Base-by-base conservation (phyloP, 1,140 invertebrate genomes). In the Condylostylus longicornis region DNA sequence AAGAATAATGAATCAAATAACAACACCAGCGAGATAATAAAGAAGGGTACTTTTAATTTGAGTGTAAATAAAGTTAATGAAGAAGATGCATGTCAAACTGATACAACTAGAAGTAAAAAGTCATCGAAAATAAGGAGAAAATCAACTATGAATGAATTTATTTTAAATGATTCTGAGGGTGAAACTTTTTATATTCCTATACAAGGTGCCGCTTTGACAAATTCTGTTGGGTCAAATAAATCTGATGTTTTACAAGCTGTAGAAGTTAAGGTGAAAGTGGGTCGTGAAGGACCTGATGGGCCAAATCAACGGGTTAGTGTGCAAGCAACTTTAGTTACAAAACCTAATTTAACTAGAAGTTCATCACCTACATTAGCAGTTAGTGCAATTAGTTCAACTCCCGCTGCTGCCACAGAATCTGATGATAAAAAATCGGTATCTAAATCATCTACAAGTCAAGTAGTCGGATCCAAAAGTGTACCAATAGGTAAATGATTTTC, bases 101-200 rank as follows among this genome's bases (percentile, higher is more conserved):
- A n/a, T n/a, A n/a, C n/a, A n/a, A n/a, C n/a, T n/a, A n/a, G n/a
- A n/a, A n/a, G n/a, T n/a, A n/a, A n/a, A n/a, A n/a, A n/a, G n/a
- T n/a, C n/a, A n/a, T n/a, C n/a, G n/a, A n/a, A n/a, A n/a, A n/a
- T n/a, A n/a, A n/a, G n/a, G n/a, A n/a, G n/a, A n/a, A n/a, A n/a
- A n/a, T n/a, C n/a, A n/a, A n/a, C n/a, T n/a, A n/a, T n/a, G 13
- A 13, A n/a, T n/a, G n/a, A n/a, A n/a, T n/a, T n/a, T n/a, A 41
- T 27, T 41, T n/a, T n/a, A n/a, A n/a, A 57, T 2, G 57, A 62
- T 40, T 53, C 55, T 3, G 59, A 62, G 31, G 69, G 71, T 12
- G 71, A 75, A 30, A 59, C 75, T n/a, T 79, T 79, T 52, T 79
- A 79, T 40, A 76, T 79, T 51, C 77, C 77, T 0, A 44, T 77